Conservation (phyloP, 2,888 invertebrate genomes). For the Sesia bembeciformis region DNA sequence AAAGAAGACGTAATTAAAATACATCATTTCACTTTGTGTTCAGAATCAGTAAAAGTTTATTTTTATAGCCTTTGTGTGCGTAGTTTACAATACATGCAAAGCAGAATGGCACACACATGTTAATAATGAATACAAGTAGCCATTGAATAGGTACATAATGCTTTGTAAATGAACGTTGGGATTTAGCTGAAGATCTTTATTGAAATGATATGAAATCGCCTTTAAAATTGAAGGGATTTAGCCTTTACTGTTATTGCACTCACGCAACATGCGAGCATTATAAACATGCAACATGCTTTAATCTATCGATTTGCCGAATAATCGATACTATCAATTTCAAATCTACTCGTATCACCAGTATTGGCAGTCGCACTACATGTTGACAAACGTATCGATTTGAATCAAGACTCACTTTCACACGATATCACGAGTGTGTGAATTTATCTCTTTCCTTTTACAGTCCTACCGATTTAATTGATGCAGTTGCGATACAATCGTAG, state of each 20-base stretch:
- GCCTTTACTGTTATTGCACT: not conserved
- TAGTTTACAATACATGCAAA: too few species aligned
- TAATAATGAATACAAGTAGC: too few species aligned
- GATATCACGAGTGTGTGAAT: not conserved
- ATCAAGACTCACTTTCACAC: not conserved
- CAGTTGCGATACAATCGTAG: constrained; percentile 15
- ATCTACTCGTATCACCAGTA: not conserved
- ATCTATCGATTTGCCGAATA: not conserved
- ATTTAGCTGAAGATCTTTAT: not conserved
- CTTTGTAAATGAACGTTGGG: not conserved
- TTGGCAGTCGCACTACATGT: not conserved
- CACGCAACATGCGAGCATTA: not conserved
- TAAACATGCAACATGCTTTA: not conserved
- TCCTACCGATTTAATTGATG: constrained; percentile 14
- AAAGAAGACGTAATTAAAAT: too few species aligned
- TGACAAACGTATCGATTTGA: not conserved
- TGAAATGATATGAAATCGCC: too few species aligned
- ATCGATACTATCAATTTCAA: not conserved
- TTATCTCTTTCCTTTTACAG: not conserved
- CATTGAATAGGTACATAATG: not conserved
- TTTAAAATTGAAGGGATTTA: too few species aligned
- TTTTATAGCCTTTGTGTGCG: too few species aligned
- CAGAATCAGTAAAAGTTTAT: too few species aligned
- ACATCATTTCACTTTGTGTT: too few species aligned
- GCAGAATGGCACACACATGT: too few species aligned